phyloP scores from a whole-genome alignment of 2,113 vertebrate species.

The Elachura formosa region DNA sequence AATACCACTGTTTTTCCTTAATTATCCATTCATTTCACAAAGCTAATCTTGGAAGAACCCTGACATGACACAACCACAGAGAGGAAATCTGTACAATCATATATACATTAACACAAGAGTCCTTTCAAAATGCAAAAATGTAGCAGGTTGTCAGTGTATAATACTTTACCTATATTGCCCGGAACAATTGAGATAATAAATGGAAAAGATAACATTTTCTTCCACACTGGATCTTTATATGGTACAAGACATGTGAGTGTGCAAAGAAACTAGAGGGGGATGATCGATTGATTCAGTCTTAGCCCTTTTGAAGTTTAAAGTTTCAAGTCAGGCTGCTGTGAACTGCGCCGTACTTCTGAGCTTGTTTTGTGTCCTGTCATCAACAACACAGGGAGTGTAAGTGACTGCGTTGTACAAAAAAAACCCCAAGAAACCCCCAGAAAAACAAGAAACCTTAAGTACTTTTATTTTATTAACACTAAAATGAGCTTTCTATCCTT shows the following conservation, averaged over 20 bases:
- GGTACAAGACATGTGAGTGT: accelerated
- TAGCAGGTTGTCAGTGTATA: not conserved
- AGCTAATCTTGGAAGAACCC: not conserved
- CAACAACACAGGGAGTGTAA: not conserved
- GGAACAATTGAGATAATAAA: not conserved
- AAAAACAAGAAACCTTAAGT: not conserved
- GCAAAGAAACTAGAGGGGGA: not conserved
- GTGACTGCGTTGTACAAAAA: not conserved
- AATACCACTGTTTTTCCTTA: not conserved
- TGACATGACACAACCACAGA: not conserved
- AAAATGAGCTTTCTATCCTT: not conserved
- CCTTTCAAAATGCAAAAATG: not conserved
- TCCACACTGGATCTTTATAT: not conserved
- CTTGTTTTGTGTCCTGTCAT: not conserved
- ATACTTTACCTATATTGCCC: not conserved
- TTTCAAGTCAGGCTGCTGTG: not conserved
- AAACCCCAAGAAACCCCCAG: accelerated
- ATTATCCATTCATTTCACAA: not conserved
- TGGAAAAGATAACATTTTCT: not conserved
- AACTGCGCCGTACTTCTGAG: not conserved
- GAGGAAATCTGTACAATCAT: not conserved
- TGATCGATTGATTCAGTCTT: not conserved
- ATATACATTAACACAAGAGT: not conserved
- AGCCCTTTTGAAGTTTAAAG: not conserved
- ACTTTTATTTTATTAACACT: not conserved